Evolutionary conservation across 2,797 vertebrate species (phyloP).

Genomic region (Sardinella longiceps): DNA sequence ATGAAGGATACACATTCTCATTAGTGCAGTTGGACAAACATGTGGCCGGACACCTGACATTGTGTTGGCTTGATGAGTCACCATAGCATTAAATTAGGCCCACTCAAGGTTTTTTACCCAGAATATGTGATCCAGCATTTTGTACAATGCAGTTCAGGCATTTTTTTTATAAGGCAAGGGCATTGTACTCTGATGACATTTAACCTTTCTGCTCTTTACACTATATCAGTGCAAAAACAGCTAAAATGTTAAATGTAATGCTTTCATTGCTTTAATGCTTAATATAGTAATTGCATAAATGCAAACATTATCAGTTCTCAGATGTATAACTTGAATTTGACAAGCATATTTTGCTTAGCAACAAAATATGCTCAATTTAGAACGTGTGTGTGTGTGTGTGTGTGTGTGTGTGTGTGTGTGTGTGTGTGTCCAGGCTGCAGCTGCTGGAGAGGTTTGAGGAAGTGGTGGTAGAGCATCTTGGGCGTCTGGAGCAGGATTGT

Average conservation of each 20-base stretch:
- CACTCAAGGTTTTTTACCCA: neutral
- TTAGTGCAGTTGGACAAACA: neutral
- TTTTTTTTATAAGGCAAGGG: neutral
- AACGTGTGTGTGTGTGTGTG: neutral
- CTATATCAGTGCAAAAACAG: neutral
- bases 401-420: neutral
- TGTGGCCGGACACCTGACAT: neutral
- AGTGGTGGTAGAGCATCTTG: constrained; percentile 74
- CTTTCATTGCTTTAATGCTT: neutral
- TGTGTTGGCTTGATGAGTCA: neutral
- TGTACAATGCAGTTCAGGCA: constrained; percentile 14
- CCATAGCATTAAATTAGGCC: neutral
- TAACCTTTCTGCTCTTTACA: neutral
- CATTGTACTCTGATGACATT: neutral
- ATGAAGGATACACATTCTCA: neutral
- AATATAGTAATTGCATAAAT: neutral
- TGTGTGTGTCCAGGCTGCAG: constrained; percentile 54
- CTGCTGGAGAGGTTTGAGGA: constrained; percentile 78
- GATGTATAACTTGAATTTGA: too few relatives aligned
- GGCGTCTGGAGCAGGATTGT: constrained; percentile 72
- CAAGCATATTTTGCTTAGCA: too few relatives aligned
- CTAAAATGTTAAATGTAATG: neutral
- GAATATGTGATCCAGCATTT: constrained; percentile 26
- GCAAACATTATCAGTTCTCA: neutral
- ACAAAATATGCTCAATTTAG: too few relatives aligned